A percentile compares a stretch with the other conserved stretches of the same genome.
Conservation (phyloP, 1,140 invertebrate genomes). For the Campoletis sonorensis region DNA sequence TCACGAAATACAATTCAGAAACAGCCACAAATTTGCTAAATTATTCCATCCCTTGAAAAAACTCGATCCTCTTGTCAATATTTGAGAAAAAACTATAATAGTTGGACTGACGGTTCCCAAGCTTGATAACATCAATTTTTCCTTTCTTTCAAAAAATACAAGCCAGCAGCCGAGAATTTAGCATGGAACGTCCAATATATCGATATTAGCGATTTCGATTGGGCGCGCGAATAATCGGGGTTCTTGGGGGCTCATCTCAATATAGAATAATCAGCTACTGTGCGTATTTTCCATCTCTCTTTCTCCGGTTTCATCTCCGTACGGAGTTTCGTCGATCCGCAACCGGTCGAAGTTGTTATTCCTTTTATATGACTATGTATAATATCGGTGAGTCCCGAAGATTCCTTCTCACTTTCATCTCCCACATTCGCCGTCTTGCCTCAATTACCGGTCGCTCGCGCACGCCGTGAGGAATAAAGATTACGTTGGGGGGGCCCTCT, state of each 20-base stretch:
- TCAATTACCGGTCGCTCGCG: conserved; percentile 56
- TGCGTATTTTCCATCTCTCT: conserved; percentile 41
- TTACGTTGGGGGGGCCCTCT: conserved; percentile 56
- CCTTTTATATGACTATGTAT: background rate
- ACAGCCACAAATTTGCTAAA: too few species aligned
- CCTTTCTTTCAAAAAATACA: background rate
- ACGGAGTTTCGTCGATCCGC: conserved; percentile 11
- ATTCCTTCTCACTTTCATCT: conserved; percentile 45
- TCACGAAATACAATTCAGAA: too few species aligned
- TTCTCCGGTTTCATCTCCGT: background rate
- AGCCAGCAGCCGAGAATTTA: background rate
- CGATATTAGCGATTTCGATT: conserved; percentile 45
- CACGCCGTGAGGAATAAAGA: conserved; percentile 44
- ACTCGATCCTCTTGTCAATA: too few species aligned
- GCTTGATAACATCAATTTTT: too few species aligned
- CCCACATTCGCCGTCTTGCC: conserved; percentile 53
- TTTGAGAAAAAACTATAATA: too few species aligned
- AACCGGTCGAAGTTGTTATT: background rate
- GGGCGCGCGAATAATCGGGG: conserved; percentile 16
- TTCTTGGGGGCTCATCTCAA: conserved; percentile 40
- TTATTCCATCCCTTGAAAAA: too few species aligned
- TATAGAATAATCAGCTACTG: conserved; percentile 68
- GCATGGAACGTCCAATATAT: conserved; percentile 4
- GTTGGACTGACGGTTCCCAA: too few species aligned
- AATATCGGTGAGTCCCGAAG: conserved; percentile 7